Percentiles rank a stretch among this genome's conserved stretches.
Evolutionary conservation across 1,140 invertebrate species (phyloP).

Genomic region (Aporrectodea caliginosa): DNA sequence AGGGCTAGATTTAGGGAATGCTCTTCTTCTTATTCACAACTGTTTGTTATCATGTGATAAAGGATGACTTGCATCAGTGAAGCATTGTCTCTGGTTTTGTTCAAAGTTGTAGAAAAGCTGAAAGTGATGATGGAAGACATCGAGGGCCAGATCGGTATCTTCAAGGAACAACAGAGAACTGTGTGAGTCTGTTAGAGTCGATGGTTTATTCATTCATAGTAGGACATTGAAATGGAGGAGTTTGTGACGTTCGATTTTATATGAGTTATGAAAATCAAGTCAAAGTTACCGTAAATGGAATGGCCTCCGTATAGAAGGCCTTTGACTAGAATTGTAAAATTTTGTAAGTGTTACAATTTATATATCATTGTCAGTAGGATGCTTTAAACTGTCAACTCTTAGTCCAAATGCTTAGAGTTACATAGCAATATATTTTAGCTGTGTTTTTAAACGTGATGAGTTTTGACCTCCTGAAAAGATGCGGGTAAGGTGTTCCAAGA

Average conservation of each 20-base stretch:
- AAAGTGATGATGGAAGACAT: slow-evolving; percentile 54
- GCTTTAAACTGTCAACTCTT: too few species aligned
- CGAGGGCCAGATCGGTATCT: slow-evolving; percentile 46
- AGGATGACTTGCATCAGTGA: not conserved
- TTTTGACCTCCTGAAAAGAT: too few species aligned
- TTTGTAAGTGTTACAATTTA: not conserved
- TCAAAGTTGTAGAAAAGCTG: slow-evolving; percentile 54
- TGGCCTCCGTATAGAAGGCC: not conserved
- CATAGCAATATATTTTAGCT: too few species aligned
- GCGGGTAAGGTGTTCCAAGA: too few species aligned
- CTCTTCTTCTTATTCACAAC: not conserved
- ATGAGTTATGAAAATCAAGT: not conserved
- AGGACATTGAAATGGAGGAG: not conserved
- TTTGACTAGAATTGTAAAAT: not conserved
- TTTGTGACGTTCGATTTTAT: not conserved
- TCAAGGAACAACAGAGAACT: slow-evolving; percentile 50
- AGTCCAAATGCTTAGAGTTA: too few species aligned
- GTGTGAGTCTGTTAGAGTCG: slow-evolving; percentile 38
- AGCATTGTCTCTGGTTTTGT: slow-evolving; percentile 27
- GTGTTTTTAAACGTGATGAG: too few species aligned
- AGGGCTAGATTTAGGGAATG: not conserved
- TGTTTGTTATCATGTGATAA: not conserved
- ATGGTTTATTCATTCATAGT: not conserved
- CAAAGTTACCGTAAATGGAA: too few species aligned
- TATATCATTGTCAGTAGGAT: too few species aligned